Conservation (phyloP, 1,140 invertebrate species). For the Monochamus saltuarius region DNA sequence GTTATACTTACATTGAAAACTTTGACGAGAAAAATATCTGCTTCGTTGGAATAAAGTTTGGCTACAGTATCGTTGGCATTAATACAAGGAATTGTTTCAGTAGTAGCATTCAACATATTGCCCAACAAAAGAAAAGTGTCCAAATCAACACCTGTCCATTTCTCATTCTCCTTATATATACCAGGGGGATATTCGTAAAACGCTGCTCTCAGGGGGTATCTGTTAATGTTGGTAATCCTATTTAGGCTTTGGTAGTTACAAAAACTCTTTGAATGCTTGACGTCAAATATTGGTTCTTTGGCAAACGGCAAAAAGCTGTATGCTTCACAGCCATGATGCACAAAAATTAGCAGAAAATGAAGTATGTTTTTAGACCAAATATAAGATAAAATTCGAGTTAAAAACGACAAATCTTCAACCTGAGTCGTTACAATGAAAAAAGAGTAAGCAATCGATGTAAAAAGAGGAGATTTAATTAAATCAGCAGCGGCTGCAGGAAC, state of each 20-base stretch:
- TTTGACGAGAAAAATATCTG: conserved; percentile 6
- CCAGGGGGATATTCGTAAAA: not conserved
- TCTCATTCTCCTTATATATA: not conserved
- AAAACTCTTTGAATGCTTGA: not conserved
- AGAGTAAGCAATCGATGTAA: not conserved
- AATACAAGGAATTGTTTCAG: not conserved
- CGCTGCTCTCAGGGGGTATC: not conserved
- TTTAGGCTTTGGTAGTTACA: not conserved
- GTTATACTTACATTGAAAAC: conserved; percentile 11
- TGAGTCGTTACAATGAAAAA: conserved; percentile 9
- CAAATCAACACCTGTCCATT: not conserved
- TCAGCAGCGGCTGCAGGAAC: not conserved
- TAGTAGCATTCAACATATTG: conserved; percentile 1
- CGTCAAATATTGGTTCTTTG: not conserved
- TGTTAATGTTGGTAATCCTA: conserved; percentile 3
- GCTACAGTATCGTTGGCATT: not conserved
- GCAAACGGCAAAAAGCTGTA: conserved; percentile 6
- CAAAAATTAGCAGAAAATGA: conserved; percentile 6
- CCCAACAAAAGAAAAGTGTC: not conserved
- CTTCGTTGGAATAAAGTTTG: not conserved
- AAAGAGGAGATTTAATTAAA: not conserved
- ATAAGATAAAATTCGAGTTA: not conserved
- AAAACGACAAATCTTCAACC: not conserved
- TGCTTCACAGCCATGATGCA: not conserved
- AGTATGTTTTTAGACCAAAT: conserved; percentile 15